Evolutionary conservation across 1,140 invertebrate species (phyloP), one percentile per base, ranked within the genome.

Genomic region (Bombus impatiens): DNA sequence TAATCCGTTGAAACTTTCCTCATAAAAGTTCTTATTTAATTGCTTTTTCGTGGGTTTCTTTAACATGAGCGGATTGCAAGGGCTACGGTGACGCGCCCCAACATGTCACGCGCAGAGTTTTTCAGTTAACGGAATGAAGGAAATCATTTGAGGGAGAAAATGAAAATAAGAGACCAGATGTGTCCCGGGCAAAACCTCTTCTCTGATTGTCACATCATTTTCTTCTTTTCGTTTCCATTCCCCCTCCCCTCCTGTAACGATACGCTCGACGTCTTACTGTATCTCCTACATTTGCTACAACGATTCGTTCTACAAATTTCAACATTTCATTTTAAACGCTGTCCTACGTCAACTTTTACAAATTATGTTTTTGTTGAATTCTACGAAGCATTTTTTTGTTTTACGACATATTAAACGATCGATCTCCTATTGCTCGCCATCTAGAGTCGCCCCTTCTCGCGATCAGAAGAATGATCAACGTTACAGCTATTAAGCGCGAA

Each of bases 121-220:
- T 88, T 89, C 87, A 86, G 87, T 88, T 89, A 88, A 57, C 76
- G 42, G 79, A 47, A 87, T 47, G 76, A 68, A 89, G 82, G 84
- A 84, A 89, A 89, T 89, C 80, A 87, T 89, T 89, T 89, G 80
- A 78, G 37, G 44, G 88, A 83, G 87, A 89, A 89, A 89, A 89
- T 89, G 88, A 89, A 89, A 89, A 89, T 89, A 89, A 89, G 88
- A 87, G 87, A 89, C 72, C 88, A 89, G 88, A 89, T 89, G 88
- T 89, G 88, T 84, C 88, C 84, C 87, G 5, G 77, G 57, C 84
- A 87, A 89, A 89, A 89, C 84, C 84, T 87, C 72, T 57, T 40
- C 53, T 74, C 87, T 84, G 88, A 89, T 89, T 89, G 88, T 89
- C 88, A 89, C 88, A 80, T 84, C 88, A 81, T 89, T 89, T 87